Evolutionary conservation across 37 sponge, comb jelly and placozoan species (phyloP), one percentile per base, ranked within the genome.

Genomic region (Beroe ovata): DNA sequence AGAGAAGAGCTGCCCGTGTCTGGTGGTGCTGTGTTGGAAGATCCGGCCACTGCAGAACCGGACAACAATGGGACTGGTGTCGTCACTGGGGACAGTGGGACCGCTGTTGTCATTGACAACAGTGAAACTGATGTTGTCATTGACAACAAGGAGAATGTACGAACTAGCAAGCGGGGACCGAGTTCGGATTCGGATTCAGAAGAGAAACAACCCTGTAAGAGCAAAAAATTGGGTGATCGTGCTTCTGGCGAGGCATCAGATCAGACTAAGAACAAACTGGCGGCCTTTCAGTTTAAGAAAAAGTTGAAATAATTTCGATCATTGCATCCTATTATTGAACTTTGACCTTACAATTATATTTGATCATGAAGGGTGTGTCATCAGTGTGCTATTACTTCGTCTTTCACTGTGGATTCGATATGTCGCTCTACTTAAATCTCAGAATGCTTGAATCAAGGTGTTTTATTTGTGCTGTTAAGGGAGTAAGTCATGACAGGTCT

Each of bases 281-380:
- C 84, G 8, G 54, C 54, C 0, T 77, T 77, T 25, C 84, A 77
- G n/a, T 77, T 77, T 35, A 77, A 77, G 23, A 77, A 77, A 29
- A 77, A 77, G 41, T 39, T 26, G 11, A 47, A 47, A 47, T 47
- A 11, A 47, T 47, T 11, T 47, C 54, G 11, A 47, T 47, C 54
- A 47, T 16, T 47, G 54, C 6, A 47, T 47, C 11, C 54, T 16
- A 47, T 16, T 47, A 47, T n/a, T n/a, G n/a, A n/a, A n/a, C n/a
- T n/a, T n/a, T n/a, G n/a, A n/a, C n/a, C n/a, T n/a, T n/a, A n/a
- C n/a, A n/a, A n/a, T n/a, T n/a, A n/a, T n/a, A n/a, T n/a, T n/a
- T n/a, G n/a, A n/a, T n/a, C n/a, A n/a, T n/a, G n/a, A n/a, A n/a
- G n/a, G n/a, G n/a, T n/a, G n/a, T n/a, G n/a, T n/a, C n/a, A n/a